Conservation (phyloP, 2,113 vertebrate species). For the Cervus canadensis region DNA sequence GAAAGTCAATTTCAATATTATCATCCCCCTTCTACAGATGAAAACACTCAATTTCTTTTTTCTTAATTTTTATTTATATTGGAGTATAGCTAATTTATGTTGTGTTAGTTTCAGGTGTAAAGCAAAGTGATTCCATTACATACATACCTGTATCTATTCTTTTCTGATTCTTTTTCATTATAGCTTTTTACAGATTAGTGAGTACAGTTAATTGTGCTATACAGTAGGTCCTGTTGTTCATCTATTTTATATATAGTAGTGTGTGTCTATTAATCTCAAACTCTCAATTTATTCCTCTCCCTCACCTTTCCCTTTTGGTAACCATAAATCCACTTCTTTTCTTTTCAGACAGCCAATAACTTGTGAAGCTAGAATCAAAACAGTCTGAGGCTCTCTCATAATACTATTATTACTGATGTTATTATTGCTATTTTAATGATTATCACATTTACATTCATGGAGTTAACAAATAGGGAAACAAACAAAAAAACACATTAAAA, state of each 20-base stretch:
- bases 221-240: not conserved
- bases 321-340: not conserved
- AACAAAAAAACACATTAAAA: not conserved
- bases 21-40: not conserved
- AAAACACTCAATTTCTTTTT: not conserved
- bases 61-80: not conserved
- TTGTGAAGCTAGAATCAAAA: not conserved
- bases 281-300: not conserved
- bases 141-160: not conserved
- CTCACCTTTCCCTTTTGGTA: not conserved
- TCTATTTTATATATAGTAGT: not conserved
- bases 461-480: not conserved
- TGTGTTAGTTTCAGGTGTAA: not conserved
- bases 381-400: not conserved
- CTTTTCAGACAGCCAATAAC: not conserved
- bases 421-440: not conserved
- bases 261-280: not conserved
- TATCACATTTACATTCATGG: not conserved
- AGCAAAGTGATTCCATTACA: not conserved
- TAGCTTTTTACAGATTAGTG: not conserved
- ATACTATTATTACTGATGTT: not conserved
- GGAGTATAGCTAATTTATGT: not conserved
- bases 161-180: not conserved
- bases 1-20: not conserved
- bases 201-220: not conserved